Conservation (phyloP, 2,113 vertebrate species). For the Macaca mulatta region DNA sequence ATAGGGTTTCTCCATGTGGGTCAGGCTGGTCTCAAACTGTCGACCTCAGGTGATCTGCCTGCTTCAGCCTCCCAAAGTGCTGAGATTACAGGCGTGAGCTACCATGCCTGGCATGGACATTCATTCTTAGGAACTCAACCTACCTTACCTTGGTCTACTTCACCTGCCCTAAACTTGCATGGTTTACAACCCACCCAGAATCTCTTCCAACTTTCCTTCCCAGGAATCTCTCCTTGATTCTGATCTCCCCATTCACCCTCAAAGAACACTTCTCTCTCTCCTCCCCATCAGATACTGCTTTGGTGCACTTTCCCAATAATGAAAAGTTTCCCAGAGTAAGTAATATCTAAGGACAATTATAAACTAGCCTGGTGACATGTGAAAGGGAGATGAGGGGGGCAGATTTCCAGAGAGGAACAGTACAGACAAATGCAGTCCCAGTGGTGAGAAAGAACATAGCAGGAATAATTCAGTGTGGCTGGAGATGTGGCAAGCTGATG, state of each 20-base stretch:
- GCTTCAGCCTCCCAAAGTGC: too few species aligned
- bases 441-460: neutral
- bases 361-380: neutral
- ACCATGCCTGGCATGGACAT: neutral
- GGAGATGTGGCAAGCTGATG: neutral
- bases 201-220: neutral
- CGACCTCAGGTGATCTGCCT: too few species aligned
- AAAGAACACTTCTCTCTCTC: neutral
- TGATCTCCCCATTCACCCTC: neutral
- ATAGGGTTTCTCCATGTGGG: too few species aligned
- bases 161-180: neutral
- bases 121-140: neutral
- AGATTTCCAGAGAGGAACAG: neutral
- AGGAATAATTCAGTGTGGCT: neutral
- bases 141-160: neutral
- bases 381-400: neutral
- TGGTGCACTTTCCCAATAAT: neutral
- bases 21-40: too few species aligned
- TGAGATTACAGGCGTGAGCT: too few species aligned
- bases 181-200: neutral
- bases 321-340: neutral
- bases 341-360: neutral
- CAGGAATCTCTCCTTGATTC: neutral
- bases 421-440: neutral
- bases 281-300: neutral